These are phyloP conservation scores for Drosophila bocqueti DNA, from an alignment of 1,140 invertebrate species.

Conservation along the genomic window DNA sequence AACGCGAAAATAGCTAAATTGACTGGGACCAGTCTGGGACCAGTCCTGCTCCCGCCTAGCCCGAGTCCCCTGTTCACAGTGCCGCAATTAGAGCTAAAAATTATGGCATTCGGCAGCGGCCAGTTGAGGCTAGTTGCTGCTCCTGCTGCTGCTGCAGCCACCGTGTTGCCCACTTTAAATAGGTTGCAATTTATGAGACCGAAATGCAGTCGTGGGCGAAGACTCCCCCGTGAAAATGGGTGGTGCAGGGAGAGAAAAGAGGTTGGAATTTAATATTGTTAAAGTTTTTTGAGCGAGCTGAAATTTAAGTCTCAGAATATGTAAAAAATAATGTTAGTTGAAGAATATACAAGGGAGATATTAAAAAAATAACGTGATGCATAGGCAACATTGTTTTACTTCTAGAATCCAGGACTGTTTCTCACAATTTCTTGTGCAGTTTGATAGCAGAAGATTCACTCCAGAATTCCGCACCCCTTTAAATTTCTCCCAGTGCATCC, in stretches of 20 bases:
- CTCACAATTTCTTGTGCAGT: not conserved
- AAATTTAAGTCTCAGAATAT: not conserved
- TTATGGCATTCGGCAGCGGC: conserved; percentile 50
- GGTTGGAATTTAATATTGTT: no score
- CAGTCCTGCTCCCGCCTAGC: conserved; percentile 3
- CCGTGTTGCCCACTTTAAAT: conserved; percentile 57
- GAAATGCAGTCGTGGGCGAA: conserved; percentile 22
- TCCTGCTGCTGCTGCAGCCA: not conserved
- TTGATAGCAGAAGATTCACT: not conserved
- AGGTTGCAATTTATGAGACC: conserved; percentile 78
- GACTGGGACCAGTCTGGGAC: conserved; percentile 40
- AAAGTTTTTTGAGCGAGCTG: not conserved
- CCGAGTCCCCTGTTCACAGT: conserved; percentile 41
- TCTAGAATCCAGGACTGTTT: not conserved
- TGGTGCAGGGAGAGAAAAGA: conserved; percentile 1
- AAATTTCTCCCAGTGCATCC: not conserved
- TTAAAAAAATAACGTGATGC: not conserved
- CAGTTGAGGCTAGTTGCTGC: conserved; percentile 1
- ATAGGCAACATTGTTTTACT: not conserved
- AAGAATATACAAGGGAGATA: not conserved
- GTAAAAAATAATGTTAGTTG: not conserved
- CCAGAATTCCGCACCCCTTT: no score
- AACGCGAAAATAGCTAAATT: conserved; percentile 66
- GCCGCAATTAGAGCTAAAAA: conserved; percentile 74
- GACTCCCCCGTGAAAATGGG: conserved; percentile 27